Percentiles rank a stretch among this genome's conserved stretches.
phyloP scores from a whole-genome alignment of 1,140 invertebrate species.

The Sitophilus oryzae region DNA sequence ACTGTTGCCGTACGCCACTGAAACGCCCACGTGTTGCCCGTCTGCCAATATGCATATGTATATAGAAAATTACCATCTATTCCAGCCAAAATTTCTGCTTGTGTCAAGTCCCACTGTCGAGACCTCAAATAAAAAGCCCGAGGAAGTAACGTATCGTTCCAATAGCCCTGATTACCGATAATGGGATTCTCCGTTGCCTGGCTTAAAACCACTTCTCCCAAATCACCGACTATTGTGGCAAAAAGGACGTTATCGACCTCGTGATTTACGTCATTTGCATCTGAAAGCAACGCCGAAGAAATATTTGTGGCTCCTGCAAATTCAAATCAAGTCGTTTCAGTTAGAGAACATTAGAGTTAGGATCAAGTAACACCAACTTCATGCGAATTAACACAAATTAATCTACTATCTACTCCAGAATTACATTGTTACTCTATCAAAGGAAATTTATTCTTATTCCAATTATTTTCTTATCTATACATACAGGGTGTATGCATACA shows the following conservation, averaged over 20 bases:
- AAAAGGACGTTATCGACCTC: constrained; percentile 48
- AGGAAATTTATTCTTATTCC: too few species aligned
- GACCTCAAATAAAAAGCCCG: constrained; percentile 50
- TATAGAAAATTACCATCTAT: constrained; percentile 61
- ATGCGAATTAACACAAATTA: too few species aligned
- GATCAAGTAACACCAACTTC: too few species aligned
- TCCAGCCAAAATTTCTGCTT: constrained; percentile 59
- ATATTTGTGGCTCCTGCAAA: constrained; percentile 6
- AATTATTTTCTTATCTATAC: too few species aligned
- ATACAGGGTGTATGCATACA: too few species aligned
- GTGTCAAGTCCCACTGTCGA: constrained; percentile 54
- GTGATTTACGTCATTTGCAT: constrained; percentile 10
- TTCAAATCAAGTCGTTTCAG: too few species aligned
- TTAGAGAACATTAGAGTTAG: too few species aligned
- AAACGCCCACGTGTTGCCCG: too few species aligned
- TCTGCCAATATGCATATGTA: too few species aligned
- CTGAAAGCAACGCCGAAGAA: not conserved
- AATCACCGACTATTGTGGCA: constrained; percentile 58
- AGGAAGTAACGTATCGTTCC: constrained; percentile 59
- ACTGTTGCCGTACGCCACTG: too few species aligned
- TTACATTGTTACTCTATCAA: too few species aligned
- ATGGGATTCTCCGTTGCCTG: constrained; percentile 50
- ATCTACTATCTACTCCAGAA: too few species aligned
- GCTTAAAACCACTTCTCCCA: constrained; percentile 57
- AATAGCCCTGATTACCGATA: constrained; percentile 53